A percentile compares a stretch with the other conserved stretches of the same genome.
phyloP scores from a whole-genome alignment of 2,888 invertebrate species.

The Camptogramma bilineatum region DNA sequence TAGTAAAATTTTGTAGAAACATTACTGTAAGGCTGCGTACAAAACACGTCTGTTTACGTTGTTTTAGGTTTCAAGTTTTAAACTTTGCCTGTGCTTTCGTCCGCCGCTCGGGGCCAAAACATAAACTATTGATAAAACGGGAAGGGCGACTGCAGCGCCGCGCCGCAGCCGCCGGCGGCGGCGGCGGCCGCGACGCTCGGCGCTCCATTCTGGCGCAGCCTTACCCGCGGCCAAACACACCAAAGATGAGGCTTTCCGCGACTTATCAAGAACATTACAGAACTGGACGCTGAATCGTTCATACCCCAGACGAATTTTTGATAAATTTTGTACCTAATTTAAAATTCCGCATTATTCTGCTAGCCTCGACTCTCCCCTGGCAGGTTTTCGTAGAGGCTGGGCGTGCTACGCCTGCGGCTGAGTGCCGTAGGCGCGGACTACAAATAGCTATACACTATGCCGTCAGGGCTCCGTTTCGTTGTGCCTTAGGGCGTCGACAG shows the following conservation, averaged over 20 bases:
- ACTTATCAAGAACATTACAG: constrained; percentile 1
- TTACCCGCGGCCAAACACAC: constrained; percentile 9
- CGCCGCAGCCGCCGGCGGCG: constrained; percentile 35
- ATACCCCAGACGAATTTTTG: neutral
- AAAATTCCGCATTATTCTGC: neutral
- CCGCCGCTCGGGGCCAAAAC: constrained; percentile 54
- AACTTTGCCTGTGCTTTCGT: constrained; percentile 32
- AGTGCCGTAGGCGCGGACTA: neutral
- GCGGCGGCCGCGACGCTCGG: constrained; percentile 45
- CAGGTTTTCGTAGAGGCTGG: neutral
- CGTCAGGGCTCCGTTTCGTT: neutral
- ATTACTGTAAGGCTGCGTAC: neutral
- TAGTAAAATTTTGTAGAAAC: neutral
- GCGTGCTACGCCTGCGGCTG: neutral
- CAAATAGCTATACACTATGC: neutral
- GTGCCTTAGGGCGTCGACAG: neutral
- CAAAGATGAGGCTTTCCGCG: neutral
- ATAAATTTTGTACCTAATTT: neutral
- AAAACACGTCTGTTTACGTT: neutral
- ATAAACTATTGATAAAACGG: constrained; percentile 73
- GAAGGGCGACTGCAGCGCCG: constrained; percentile 55
- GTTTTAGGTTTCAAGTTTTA: constrained; percentile 4
- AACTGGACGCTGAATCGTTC: neutral
- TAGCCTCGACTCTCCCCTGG: neutral
- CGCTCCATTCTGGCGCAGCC: constrained; percentile 49